Evolutionary conservation across 1,140 invertebrate species (phyloP), one percentile per base, ranked within the genome.

Genomic region (Brachionus rotundiformis): DNA sequence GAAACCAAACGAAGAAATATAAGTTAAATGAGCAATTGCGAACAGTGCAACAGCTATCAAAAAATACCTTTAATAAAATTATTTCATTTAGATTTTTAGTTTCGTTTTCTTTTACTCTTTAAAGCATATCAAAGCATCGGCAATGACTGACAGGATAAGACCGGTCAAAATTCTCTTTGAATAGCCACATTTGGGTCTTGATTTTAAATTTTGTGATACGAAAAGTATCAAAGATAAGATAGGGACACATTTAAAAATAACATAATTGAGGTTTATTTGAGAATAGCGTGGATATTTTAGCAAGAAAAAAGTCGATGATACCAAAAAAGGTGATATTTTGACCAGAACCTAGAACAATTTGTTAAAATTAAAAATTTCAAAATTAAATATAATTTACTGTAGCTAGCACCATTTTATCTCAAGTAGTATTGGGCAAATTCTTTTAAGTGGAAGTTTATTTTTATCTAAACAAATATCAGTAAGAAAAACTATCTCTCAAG

Each of bases 81-180:
- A 36, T 68, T 68, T 3, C 7, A 10, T 36, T 68, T 16, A 2
- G 36, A 19, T n/a, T 3, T 16, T 23, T 36, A 39, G 8, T 68
- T 68, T 68, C 16, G n/a, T 25, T 1, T 16, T 63, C 3, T 13
- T 13, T 29, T 68, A 73, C 39, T 41, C 6, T 27, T 73, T 44
- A 23, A 11, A 73, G 29, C 68, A 73, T 3, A 73, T 73, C 10
- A 73, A 39, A 73, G 68, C 68, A 73, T 73, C 68, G 16, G 68
- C 68, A 2, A 73, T 73, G 27, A 2, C 19, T 11, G 68, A 73
- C 19, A 73, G 25, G 16, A 73, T n/a, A 1, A 73, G 10, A 1
- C 68, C 68, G 25, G 3, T 16, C 19, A 73, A 73, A 44, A 73
- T 73, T 44, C 36, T 39, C 19, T 25, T 41, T 44, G 41, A 27